A percentile compares a stretch with the other conserved stretches of the same genome.
phyloP scores from a whole-genome alignment of 2,113 vertebrate genomes.

The Dasyurus viverrinus region DNA sequence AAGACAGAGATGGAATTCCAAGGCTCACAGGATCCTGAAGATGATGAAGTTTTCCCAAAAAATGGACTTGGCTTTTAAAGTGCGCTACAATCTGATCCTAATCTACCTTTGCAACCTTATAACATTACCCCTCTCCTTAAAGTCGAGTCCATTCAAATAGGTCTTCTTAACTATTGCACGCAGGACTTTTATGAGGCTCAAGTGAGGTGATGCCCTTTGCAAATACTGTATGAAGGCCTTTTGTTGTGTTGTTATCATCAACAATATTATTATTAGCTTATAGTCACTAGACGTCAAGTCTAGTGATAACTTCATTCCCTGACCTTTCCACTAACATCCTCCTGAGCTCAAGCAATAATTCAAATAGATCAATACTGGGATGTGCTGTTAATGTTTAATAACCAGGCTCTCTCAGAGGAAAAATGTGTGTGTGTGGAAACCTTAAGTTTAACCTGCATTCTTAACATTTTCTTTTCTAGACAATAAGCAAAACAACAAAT shows the following conservation, averaged over 20 bases:
- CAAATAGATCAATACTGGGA: too few relatives aligned
- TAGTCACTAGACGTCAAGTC: background rate
- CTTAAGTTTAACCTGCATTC: background rate
- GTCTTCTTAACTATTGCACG: background rate
- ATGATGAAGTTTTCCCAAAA: background rate
- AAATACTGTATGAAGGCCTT: background rate
- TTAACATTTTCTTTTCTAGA: background rate
- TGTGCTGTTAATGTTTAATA: too few relatives aligned
- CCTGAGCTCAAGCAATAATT: background rate
- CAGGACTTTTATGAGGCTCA: background rate
- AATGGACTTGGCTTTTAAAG: background rate
- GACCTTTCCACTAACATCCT: background rate
- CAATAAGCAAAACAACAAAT: background rate
- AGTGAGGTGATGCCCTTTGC: background rate
- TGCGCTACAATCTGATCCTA: background rate
- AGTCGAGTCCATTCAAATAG: background rate
- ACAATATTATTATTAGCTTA: background rate
- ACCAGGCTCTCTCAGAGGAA: too few relatives aligned
- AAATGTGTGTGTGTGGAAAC: background rate
- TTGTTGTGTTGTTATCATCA: background rate
- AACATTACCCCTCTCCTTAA: background rate
- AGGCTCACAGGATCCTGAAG: background rate
- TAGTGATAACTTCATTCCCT: background rate
- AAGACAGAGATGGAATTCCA: background rate
- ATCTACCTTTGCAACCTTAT: background rate